These are phyloP conservation scores for Cistogaster globosa DNA, from an alignment of 2,888 invertebrate genomes.

Conservation along the genomic window DNA sequence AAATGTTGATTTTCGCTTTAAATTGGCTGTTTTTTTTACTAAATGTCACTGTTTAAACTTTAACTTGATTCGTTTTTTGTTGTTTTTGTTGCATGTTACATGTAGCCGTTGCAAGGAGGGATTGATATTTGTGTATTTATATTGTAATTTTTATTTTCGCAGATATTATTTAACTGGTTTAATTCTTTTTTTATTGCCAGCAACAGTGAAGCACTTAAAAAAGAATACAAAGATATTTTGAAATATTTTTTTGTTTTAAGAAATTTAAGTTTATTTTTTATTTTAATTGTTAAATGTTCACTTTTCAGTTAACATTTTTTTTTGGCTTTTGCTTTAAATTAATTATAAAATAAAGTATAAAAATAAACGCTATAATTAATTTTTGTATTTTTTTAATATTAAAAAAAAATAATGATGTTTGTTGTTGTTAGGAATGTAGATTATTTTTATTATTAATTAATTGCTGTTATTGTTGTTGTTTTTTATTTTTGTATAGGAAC, in stretches of 20 bases:
- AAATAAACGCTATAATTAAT: constrained; percentile 34
- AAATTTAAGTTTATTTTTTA: not conserved
- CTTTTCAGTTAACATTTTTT: constrained; percentile 4
- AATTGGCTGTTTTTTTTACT: not conserved
- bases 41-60: constrained; percentile 30
- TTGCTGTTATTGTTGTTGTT: constrained; percentile 4
- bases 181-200: not conserved
- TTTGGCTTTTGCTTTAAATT: constrained; percentile 6
- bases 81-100: not conserved
- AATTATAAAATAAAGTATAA: not conserved
- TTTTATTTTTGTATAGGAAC: constrained; percentile 45
- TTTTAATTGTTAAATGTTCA: not conserved
- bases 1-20: not conserved
- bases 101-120: constrained; percentile 40
- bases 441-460: constrained; percentile 10
- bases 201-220: constrained; percentile 24
- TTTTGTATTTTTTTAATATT: constrained; percentile 17
- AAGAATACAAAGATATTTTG: constrained; percentile 7
- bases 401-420: constrained; percentile 28
- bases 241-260: not conserved
- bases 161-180: constrained; percentile 8
- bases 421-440: constrained; percentile 61
- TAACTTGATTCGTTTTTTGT: no score
- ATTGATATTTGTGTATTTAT: constrained; percentile 13
- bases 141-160: not conserved